Evolutionary conservation across 2,888 invertebrate species (phyloP).

Genomic region (Peribatodes rhomboidaria): DNA sequence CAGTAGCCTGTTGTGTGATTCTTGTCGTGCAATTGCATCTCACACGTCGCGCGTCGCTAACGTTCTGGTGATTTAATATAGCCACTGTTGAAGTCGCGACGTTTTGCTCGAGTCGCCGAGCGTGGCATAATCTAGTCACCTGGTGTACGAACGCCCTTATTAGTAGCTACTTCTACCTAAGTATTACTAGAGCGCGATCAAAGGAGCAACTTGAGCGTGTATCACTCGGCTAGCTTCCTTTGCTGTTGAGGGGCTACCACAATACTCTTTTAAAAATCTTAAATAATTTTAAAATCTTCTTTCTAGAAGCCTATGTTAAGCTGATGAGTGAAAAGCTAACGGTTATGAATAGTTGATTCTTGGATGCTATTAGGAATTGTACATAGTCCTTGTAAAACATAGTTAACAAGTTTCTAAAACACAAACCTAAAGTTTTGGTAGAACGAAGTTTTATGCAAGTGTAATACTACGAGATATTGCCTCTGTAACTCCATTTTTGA

Average conservation of each 20-base stretch:
- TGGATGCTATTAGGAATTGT: too few relatives aligned
- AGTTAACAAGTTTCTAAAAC: too few relatives aligned
- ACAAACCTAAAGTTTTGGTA: too few relatives aligned
- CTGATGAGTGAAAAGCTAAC: not conserved
- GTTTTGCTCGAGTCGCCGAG: not conserved
- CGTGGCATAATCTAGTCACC: not conserved
- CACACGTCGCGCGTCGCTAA: not conserved
- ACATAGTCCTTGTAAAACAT: too few relatives aligned
- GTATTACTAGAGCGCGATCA: slow-evolving; percentile 33
- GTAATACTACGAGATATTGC: not conserved
- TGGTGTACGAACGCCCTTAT: slow-evolving; percentile 19
- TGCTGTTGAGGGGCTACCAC: slow-evolving; percentile 6
- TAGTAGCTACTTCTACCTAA: slow-evolving; percentile 13
- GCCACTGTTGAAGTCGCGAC: too few relatives aligned
- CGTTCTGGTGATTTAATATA: too few relatives aligned
- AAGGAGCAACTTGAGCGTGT: slow-evolving; percentile 41
- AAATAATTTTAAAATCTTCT: not conserved
- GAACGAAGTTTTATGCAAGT: not conserved
- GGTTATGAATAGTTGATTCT: too few relatives aligned
- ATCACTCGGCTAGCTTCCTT: slow-evolving; percentile 28
- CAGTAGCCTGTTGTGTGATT: not conserved
- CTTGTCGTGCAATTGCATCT: not conserved
- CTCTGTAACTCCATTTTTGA: not conserved
- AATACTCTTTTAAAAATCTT: not conserved
- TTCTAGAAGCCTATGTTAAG: too few relatives aligned